Conservation (phyloP, 2,797 vertebrate genomes). For the Thamnophis elegans region DNA sequence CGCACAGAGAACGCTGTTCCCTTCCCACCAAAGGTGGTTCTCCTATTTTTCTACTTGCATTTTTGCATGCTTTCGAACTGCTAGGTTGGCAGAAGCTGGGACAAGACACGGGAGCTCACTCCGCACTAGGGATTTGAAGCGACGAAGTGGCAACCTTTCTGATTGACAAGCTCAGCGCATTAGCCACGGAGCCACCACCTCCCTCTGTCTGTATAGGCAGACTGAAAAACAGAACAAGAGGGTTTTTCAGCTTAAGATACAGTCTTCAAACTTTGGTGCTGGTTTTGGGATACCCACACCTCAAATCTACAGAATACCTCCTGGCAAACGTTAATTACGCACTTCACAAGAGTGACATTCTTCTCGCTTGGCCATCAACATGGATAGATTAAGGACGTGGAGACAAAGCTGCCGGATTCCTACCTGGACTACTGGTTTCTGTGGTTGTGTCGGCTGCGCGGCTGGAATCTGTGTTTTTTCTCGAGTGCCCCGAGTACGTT, state of each 20-base stretch:
- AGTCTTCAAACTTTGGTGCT: neutral
- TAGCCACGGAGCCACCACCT: no score
- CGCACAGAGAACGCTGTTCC: no score
- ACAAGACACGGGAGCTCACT: no score
- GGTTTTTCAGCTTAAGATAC: neutral
- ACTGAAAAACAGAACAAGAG: neutral
- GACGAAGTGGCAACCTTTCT: no score
- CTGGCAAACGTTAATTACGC: neutral
- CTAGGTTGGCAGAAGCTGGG: no score
- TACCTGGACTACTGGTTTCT: constrained; percentile 93
- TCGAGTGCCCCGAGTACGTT: constrained; percentile 90
- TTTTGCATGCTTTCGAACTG: no score
- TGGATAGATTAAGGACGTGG: neutral
- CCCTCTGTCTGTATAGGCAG: neutral
- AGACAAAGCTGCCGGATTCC: constrained; percentile 30
- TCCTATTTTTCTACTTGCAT: no score
- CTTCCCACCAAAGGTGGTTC: no score
- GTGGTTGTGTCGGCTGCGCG: constrained; percentile 84
- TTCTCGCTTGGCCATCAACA: neutral
- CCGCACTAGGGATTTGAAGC: no score
- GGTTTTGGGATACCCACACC: neutral
- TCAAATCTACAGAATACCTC: neutral
- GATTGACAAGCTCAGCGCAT: no score
- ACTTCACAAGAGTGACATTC: neutral
- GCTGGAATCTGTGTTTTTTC: constrained; percentile 86